Evolutionary conservation across 1,140 invertebrate species (phyloP).

Genomic region (Wasmannia auropunctata): DNA sequence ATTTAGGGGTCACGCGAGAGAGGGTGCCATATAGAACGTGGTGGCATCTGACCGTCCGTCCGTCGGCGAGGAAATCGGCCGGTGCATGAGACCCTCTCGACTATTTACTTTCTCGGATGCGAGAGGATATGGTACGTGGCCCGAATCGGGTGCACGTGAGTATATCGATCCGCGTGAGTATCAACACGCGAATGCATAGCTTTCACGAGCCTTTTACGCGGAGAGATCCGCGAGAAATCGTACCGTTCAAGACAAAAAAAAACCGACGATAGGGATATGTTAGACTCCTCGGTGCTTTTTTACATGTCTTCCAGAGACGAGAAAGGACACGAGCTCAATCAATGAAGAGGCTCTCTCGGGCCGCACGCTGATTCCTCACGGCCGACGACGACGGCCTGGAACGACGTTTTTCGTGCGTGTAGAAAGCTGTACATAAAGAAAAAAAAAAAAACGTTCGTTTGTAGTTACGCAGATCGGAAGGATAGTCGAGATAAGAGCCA

Average conservation of each 20-base stretch:
- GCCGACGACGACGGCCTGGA: background rate
- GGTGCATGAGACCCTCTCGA: background rate
- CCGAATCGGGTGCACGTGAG: slow-evolving; percentile 2
- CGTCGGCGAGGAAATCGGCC: slow-evolving; percentile 24
- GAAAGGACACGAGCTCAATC: slow-evolving; percentile 14
- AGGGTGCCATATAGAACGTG: background rate
- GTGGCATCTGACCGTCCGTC: background rate
- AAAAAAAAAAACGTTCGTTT: slow-evolving; percentile 52
- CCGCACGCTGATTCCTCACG: slow-evolving; percentile 15
- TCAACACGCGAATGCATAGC: background rate
- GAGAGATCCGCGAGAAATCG: background rate
- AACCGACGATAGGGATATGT: background rate
- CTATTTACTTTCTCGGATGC: background rate
- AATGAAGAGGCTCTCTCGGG: background rate
- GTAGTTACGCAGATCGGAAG: slow-evolving; percentile 40
- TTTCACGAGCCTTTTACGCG: background rate
- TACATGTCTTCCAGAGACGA: slow-evolving; percentile 45
- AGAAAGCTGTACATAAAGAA: slow-evolving; percentile 41
- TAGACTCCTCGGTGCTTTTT: slow-evolving; percentile 38
- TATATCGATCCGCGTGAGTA: slow-evolving; percentile 32
- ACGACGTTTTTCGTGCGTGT: slow-evolving; percentile 12
- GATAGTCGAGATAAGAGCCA: slow-evolving; percentile 37
- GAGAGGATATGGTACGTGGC: background rate
- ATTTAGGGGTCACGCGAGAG: slow-evolving; percentile 5
- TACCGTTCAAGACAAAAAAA: slow-evolving; percentile 8